Evolutionary conservation across 2,888 invertebrate genomes (phyloP), one percentile per base, ranked within the genome.

Genomic region (Hesperia comma): DNA sequence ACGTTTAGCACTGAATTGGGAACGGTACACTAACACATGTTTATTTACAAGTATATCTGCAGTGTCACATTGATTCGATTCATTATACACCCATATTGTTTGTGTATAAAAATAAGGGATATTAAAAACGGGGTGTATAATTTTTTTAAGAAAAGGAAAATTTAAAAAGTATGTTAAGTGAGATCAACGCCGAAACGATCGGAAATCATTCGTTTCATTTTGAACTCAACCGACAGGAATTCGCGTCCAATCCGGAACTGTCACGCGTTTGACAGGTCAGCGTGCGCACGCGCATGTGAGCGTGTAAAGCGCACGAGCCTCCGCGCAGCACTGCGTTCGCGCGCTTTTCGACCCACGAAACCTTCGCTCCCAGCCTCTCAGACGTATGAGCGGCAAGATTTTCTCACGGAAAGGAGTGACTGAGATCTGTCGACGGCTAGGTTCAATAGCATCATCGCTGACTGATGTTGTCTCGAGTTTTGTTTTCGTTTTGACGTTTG

Each of bases 301-400:
- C 92, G 91, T 92, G 92, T 88, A 82, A 70, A 85, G 90, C 90
- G 91, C 90, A 79, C 92, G 90, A 81, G 84, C 85, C 83, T 85
- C 90, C 84, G 87, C 90, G 86, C 88, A 82, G 85, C 86, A 92
- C 92, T 92, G 92, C 87, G 87, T 92, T 91, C 90, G 90, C 92
- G 92, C 91, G 91, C 92, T 91, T 91, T 92, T 90, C 86, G 80
- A 84, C 85, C 86, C 83, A 83, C 79, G 80, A 86, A 88, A 87
- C 90, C 89, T 88, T 85, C 87, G 80, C 82, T 81, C 82, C 55
- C 87, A 87, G 86, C 87, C 87, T 88, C 80, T 81, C 77, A 75
- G 82, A 86, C 84, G 82, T 84, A 56, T 67, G 46, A 67, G 54
- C 66, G 66, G 60, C 61, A 71, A 83, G 79, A 84, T 86, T 85